Base-by-base conservation (phyloP, 2,888 invertebrate species). In the Leptopilina myrica region DNA sequence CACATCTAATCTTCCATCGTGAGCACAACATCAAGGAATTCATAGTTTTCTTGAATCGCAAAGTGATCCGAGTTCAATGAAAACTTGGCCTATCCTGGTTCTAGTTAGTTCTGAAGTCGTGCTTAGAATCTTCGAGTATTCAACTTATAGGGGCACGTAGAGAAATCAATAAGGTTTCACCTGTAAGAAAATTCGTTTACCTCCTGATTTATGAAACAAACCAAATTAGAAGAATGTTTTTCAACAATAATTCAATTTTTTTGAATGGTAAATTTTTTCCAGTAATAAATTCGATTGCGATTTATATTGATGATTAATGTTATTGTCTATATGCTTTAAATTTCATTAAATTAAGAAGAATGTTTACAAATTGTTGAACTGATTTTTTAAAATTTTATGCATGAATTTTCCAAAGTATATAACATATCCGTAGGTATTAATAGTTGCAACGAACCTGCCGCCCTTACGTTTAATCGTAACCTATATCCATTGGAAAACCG, bases 381-480 rank as follows among this genome's bases (percentile, higher is more conserved):
- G 26, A 1, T 6, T 65, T 40, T 40, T 43, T 65, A 33, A 40
- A 33, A 20, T 20, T 65, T 8, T 20, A 20, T 62, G 11, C 8
- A 62, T 15, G 62, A 7, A 59, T 59, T 59, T 59, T 59, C 5
- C n/a, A 59, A 15, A 15, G 7, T 59, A 15, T 59, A 59, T n/a
- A n/a, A n/a, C n/a, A 59, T 20, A 59, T 15, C 9, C 7, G 12
- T 20, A 1, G 20, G 20, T 40, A 64, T 64, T 14, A 64, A 33
- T 33, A 64, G 64, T 33, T 64, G 26, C 33, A 12, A 4, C 3
- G 40, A 64, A 12, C 11, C 65, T 20, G 43, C 59, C 3, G 66
- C 53, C 76, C 76, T 78, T 77, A 76, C 77, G 69, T 53, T 76
- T 59, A 81, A 73, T 53, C 5, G 53, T n/a, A 33, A 33, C n/a